Evolutionary conservation across 2,113 vertebrate genomes (phyloP).

Genomic region (Apodemus sylvaticus): DNA sequence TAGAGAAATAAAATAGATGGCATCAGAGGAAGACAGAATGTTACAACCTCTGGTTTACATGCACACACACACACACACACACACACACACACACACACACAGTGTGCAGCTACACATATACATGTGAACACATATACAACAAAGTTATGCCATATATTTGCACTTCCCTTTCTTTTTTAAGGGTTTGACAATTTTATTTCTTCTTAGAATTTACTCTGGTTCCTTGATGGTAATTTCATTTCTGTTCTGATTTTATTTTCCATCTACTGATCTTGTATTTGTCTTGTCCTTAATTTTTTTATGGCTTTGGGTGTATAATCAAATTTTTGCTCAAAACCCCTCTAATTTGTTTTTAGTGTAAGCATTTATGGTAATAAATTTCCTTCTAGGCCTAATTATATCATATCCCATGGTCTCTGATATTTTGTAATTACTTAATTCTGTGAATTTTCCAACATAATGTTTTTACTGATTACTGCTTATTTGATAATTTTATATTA

Average conservation of each 20-base stretch:
- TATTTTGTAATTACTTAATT: not conserved
- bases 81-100: not conserved
- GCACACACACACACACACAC: not conserved
- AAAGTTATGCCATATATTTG: not conserved
- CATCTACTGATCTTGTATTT: not conserved
- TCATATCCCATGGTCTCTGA: not conserved
- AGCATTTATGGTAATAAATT: not conserved
- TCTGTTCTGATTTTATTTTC: not conserved
- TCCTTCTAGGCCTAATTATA: not conserved
- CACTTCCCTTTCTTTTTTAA: not conserved
- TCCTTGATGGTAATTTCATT: not conserved
- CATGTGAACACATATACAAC: not conserved
- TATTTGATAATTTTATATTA: too few species aligned
- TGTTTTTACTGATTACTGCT: too few species aligned
- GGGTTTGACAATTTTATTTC: not conserved
- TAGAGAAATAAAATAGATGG: not conserved
- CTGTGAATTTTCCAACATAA: not conserved
- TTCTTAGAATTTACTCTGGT: not conserved
- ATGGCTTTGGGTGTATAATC: not conserved
- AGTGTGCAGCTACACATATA: not conserved
- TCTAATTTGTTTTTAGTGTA: not conserved
- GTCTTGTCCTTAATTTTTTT: not conserved
- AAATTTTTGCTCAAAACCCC: not conserved
- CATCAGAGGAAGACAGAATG: not conserved
- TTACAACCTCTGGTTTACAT: not conserved